Conservation (phyloP, 2,888 invertebrate species). For the Macrophya annulata region DNA sequence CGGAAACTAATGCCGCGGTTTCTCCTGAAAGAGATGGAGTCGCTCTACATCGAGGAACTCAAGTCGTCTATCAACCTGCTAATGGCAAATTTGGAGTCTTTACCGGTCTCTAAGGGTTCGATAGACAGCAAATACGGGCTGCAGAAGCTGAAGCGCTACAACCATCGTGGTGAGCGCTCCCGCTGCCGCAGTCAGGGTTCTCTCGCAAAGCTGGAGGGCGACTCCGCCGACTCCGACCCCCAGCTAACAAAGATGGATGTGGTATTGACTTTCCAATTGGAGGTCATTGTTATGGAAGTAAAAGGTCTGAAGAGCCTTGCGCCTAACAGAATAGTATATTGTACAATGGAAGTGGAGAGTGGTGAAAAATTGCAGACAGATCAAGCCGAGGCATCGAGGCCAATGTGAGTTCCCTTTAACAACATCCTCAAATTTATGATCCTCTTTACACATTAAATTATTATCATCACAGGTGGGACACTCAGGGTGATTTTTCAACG, state of each 20-base stretch:
- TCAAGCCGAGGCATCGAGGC: conserved; percentile 99
- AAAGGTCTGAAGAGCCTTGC: conserved; percentile 98
- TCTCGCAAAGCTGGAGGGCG: conserved; percentile 95
- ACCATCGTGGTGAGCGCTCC: conserved; percentile 85
- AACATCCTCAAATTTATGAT: not conserved
- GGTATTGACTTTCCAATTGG: conserved; percentile 97
- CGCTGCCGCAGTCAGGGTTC: conserved; percentile 90
- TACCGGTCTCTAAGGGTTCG: conserved; percentile 99
- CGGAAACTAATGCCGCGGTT: conserved; percentile 99
- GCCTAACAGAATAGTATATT: conserved; percentile 98
- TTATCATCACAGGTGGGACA: conserved; percentile 92
- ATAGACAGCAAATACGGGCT: conserved; percentile 98
- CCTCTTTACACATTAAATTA: not conserved
- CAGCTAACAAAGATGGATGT: conserved; percentile 99
- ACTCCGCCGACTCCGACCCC: conserved; percentile 97
- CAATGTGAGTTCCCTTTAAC: conserved; percentile 86
- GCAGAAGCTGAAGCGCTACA: conserved; percentile 98
- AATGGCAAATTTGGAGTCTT: conserved; percentile 99
- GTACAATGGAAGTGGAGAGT: conserved; percentile 99
- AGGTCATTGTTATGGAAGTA: conserved; percentile 99
- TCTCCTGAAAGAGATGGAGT: conserved; percentile 99
- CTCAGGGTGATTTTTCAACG: conserved; percentile 99
- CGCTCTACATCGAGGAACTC: conserved; percentile 98
- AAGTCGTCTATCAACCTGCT: conserved; percentile 98
- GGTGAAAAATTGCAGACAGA: conserved; percentile 99